Conservation (phyloP, 2,888 invertebrate genomes). For the Caenorhabditis virilis region DNA sequence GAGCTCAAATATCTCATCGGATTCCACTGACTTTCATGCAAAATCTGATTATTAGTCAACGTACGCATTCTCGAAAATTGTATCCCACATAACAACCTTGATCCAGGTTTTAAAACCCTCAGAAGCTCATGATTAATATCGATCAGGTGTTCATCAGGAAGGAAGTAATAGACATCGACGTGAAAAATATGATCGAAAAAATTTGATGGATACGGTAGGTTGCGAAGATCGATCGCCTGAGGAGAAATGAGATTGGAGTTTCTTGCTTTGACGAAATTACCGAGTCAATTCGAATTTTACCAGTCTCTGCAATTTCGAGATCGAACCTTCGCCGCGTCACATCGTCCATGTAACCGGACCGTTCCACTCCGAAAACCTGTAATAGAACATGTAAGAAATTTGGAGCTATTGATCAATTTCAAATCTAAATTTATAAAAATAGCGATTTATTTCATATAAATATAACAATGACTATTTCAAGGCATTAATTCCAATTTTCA, state of each 20-base stretch:
- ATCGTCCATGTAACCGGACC: constrained; percentile 61
- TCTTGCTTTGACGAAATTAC: too few species aligned
- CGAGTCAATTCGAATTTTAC: constrained; percentile 50
- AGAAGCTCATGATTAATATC: constrained; percentile 56
- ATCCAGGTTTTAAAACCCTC: constrained; percentile 58
- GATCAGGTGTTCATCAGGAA: constrained; percentile 44
- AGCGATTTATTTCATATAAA: too few species aligned
- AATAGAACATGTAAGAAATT: too few species aligned
- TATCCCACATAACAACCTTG: constrained; percentile 54
- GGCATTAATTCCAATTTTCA: too few species aligned
- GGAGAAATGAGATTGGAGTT: too few species aligned
- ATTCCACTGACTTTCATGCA: constrained; percentile 52
- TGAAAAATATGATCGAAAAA: constrained; percentile 61
- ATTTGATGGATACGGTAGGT: constrained; percentile 62
- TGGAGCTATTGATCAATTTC: too few species aligned
- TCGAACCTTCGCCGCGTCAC: constrained; percentile 44
- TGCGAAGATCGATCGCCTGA: constrained; percentile 41
- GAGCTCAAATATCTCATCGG: constrained; percentile 52
- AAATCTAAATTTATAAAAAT: too few species aligned
- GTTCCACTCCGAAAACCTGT: constrained; percentile 60
- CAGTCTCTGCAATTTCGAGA: constrained; percentile 53
- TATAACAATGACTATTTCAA: too few species aligned
- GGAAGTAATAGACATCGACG: constrained; percentile 65
- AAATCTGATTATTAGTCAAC: constrained; percentile 45
- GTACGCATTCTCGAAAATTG: constrained; percentile 49